These are phyloP conservation scores for Musca domestica DNA, from an alignment of 1,140 invertebrate species.

Conservation along the genomic window DNA sequence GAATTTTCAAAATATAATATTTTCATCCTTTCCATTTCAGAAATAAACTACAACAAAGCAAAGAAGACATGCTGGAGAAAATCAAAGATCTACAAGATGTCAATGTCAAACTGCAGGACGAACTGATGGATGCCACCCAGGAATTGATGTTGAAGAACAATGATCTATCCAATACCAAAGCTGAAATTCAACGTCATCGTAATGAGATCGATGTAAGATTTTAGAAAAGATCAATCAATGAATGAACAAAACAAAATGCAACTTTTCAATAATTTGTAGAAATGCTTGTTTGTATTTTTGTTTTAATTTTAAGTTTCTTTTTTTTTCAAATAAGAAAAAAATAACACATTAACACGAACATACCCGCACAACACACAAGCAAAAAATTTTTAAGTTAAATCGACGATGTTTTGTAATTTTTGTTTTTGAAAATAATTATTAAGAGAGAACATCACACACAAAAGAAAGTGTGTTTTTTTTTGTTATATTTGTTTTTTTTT, in stretches of 20 bases:
- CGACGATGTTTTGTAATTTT: no score
- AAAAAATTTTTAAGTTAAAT: no score
- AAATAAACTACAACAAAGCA: slow-evolving; percentile 52
- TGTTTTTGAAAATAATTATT: no score
- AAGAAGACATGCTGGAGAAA: slow-evolving; percentile 56
- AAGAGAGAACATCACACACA: no score
- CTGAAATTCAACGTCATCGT: slow-evolving; percentile 56
- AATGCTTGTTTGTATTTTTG: slow-evolving; percentile 17
- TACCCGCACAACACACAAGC: no score
- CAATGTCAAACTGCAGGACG: slow-evolving; percentile 56
- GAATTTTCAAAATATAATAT: neutral
- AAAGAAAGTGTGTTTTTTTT: no score
- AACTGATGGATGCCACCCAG: slow-evolving; percentile 57
- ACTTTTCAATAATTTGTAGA: neutral
- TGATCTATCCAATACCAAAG: slow-evolving; percentile 56
- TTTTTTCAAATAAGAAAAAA: slow-evolving; percentile 16
- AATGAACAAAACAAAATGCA: neutral
- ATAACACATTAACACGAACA: neutral
- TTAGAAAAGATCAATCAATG: slow-evolving; percentile 16
- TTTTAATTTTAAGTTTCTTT: slow-evolving; percentile 15
- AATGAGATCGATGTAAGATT: slow-evolving; percentile 56
- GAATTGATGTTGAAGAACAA: slow-evolving; percentile 56
- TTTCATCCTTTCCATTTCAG: slow-evolving; percentile 27
- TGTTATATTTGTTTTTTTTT: no score
- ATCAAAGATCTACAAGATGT: slow-evolving; percentile 58